Conservation (phyloP, 1,140 invertebrate genomes). For the Drosophila pruinosa region DNA sequence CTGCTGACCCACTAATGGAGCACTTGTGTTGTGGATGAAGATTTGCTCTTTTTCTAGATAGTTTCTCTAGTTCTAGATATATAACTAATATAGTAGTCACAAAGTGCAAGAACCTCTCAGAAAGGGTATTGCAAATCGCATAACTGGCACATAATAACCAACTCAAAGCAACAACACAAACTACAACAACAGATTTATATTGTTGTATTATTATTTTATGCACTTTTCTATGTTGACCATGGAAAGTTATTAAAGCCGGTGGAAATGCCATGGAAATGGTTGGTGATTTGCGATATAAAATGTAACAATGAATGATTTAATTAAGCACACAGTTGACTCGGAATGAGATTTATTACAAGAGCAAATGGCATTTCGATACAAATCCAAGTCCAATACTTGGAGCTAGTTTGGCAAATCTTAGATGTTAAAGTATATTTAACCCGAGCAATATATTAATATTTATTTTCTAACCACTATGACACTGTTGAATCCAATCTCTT, state of each 20-base stretch:
- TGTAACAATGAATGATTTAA: constrained; percentile 23
- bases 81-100: background rate
- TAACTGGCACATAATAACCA: constrained; percentile 47
- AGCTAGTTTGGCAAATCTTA: no score
- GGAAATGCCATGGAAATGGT: constrained; percentile 55
- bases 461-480: no score
- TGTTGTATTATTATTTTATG: constrained; percentile 42
- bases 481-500: no score
- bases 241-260: constrained; percentile 64
- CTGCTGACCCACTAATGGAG: no score
- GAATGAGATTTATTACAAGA: background rate
- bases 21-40: no score
- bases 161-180: background rate
- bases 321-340: constrained; percentile 24
- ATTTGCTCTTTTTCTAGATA: no score
- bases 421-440: no score
- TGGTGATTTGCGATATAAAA: constrained; percentile 42
- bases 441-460: no score
- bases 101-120: background rate
- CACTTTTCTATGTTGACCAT: constrained; percentile 10
- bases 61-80: background rate
- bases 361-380: constrained; percentile 23
- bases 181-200: constrained; percentile 43
- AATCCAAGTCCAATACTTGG: no score
- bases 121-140: constrained; percentile 21